Base-by-base conservation (phyloP, 2,888 invertebrate species). In the Ctena decussata region DNA sequence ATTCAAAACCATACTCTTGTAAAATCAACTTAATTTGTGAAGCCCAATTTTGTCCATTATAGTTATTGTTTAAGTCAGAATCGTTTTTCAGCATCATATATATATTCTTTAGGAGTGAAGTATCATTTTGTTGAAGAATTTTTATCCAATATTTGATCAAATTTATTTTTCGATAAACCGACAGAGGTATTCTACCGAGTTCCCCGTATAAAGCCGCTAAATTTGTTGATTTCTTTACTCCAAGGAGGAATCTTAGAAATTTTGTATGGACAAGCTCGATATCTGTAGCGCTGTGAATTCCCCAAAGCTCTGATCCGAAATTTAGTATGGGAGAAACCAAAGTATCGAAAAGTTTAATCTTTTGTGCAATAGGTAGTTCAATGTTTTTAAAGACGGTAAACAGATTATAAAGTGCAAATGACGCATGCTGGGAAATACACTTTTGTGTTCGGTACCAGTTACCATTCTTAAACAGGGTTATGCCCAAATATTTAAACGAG, bases 381-480 rank as follows among this genome's bases (percentile, higher is more conserved):
- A 44, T 44, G 44, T 44, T 44, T 44, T 44, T 44, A 18, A 44
- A 44, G 18, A 44, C 18, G 8, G 8, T 44, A 44, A 44, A 44
- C 18, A 35, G 32, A 18, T 37, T 53, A 35, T 35, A 15, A 12
- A 60, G 0, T 60, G 76, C 60, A n/a, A 57, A 57, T n/a, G 57
- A 37, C 24, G 57, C 76, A 32, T 76, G 76, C 15, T 60, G 24
- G 6, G 37, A 8, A n/a, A 46, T 37, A 6, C 0, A 0, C 0
- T 76, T 76, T 24, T 60, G 35, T 18, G 57, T 76, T 35, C 39
- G 27, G 21, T 49, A 21, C 35, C 53, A 60, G 15, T 53, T 60
- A 57, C 37, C 41, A 44, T 76, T 76, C 24, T 53, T 24, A 60
- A n/a, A n/a, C n/a, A n/a, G n/a, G n/a, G n/a, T n/a, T n/a, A n/a